phyloP scores from a whole-genome alignment of 2,797 vertebrate genomes.

The Orestias chungarensis region DNA sequence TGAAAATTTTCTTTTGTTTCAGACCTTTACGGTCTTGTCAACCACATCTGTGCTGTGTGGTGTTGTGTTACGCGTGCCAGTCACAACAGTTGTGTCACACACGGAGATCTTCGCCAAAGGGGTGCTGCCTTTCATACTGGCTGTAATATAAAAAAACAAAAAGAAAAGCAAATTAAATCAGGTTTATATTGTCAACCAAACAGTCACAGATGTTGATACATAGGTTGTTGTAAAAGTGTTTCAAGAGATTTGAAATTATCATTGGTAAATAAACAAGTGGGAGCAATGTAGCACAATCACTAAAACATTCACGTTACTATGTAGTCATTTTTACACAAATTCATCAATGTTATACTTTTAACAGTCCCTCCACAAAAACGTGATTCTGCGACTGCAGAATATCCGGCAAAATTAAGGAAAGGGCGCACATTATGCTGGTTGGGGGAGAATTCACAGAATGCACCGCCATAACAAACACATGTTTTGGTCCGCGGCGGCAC shows the following conservation, averaged over 20 bases:
- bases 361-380: too few relatives aligned
- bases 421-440: too few relatives aligned
- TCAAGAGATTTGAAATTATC: background rate
- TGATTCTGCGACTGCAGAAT: too few relatives aligned
- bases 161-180: constrained; percentile 5
- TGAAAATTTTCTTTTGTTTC: background rate
- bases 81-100: constrained; percentile 55
- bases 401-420: too few relatives aligned
- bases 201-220: background rate
- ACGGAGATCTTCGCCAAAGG: constrained; percentile 80
- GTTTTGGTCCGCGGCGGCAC: too few relatives aligned
- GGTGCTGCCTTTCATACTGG: constrained; percentile 75
- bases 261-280: background rate
- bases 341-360: background rate
- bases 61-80: constrained; percentile 18
- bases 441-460: too few relatives aligned
- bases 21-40: constrained; percentile 54
- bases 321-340: background rate
- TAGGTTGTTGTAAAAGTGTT: background rate
- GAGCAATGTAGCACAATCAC: background rate
- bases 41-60: constrained; percentile 20
- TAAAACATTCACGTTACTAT: background rate
- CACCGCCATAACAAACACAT: too few relatives aligned
- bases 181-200: background rate
- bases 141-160: constrained; percentile 69